Percentiles rank a stretch among this genome's conserved stretches.
These are phyloP conservation scores for Noctua comes DNA, from an alignment of 2,888 invertebrate genomes.

Conservation along the genomic window DNA sequence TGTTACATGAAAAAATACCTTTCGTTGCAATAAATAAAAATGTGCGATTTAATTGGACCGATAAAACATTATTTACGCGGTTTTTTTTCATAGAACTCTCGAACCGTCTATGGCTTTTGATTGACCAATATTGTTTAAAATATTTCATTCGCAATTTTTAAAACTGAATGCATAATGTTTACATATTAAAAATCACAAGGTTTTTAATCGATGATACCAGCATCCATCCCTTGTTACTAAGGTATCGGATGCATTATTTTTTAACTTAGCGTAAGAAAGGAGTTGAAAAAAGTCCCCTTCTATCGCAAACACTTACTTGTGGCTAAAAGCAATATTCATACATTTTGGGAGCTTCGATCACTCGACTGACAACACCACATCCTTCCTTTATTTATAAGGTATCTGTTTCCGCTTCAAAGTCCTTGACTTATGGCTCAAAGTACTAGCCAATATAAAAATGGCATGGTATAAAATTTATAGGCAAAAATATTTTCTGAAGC, in stretches of 20 bases:
- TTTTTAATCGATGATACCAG: no score
- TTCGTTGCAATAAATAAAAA: constrained; percentile 41
- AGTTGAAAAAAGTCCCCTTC: neutral
- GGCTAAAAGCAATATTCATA: constrained; percentile 19
- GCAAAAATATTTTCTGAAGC: neutral
- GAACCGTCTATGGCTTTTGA: neutral
- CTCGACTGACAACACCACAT: constrained; percentile 43
- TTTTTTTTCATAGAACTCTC: constrained; percentile 5
- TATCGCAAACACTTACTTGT: constrained; percentile 5
- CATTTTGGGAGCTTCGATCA: constrained; percentile 43
- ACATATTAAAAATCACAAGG: neutral
- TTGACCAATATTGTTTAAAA: constrained; percentile 1
- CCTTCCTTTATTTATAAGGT: constrained; percentile 57
- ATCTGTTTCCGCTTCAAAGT: constrained; percentile 45
- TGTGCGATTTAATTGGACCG: constrained; percentile 35
- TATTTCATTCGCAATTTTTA: neutral
- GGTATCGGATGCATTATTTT: neutral
- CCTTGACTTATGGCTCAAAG: constrained; percentile 70
- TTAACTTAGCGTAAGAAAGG: neutral
- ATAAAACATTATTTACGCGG: constrained; percentile 17
- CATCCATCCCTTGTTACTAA: neutral
- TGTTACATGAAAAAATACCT: constrained; percentile 47
- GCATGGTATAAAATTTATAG: neutral
- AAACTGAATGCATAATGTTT: neutral
- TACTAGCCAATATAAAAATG: constrained; percentile 64